Evolutionary conservation across 2,888 invertebrate species (phyloP).

Genomic region (Drosophila tripunctata): DNA sequence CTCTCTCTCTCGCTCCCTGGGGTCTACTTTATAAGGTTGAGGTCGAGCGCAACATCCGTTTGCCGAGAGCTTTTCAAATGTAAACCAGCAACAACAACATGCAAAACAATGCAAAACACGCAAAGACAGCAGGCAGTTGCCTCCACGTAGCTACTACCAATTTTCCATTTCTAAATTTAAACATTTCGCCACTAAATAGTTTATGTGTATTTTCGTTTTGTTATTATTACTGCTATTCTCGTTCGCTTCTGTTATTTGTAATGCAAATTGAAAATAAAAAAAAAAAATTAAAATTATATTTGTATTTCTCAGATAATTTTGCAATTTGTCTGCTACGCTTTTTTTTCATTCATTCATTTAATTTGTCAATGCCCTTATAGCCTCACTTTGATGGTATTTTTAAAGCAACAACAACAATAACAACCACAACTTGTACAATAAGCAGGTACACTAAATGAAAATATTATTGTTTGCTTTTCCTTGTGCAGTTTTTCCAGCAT

Average conservation of each 20-base stretch:
- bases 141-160: conserved; percentile 7
- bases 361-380: not conserved
- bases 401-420: conserved; percentile 1
- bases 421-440: not conserved
- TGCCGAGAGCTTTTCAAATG: conserved; percentile 76
- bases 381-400: not conserved
- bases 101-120: conserved; percentile 70
- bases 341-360: not conserved
- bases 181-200: conserved; percentile 70
- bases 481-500: conserved; percentile 13
- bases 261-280: conserved; percentile 9
- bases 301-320: not conserved
- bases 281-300: not conserved
- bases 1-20: not conserved
- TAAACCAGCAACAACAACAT: conserved; percentile 61
- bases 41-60: conserved; percentile 81
- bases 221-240: conserved; percentile 8
- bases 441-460: conserved; percentile 1
- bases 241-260: not conserved
- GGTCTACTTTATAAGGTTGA: conserved; percentile 71
- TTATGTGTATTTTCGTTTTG: conserved; percentile 27
- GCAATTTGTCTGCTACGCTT: not conserved
- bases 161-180: conserved; percentile 60
- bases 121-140: conserved; percentile 22
- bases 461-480: conserved; percentile 7